Evolutionary conservation across 2,888 invertebrate species (phyloP).

Genomic region (Leucophora obtusa): DNA sequence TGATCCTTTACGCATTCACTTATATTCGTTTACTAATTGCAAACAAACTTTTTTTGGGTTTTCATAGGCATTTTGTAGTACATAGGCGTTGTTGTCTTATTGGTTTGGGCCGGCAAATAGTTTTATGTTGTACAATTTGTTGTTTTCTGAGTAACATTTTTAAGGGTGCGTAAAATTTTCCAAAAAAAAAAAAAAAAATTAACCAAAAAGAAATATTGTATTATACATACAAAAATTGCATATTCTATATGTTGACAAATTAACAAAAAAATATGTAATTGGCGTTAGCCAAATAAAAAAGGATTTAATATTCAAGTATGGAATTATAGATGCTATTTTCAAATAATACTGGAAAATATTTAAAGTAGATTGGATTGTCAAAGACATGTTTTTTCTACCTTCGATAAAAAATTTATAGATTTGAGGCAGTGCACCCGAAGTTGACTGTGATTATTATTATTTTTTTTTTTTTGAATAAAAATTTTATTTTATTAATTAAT

Average conservation of each 20-base stretch:
- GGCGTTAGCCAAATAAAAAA: conserved; percentile 37
- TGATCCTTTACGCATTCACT: conserved; percentile 58
- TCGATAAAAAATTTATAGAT: too few relatives aligned
- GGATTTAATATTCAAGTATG: too few relatives aligned
- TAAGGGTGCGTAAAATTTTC: conserved; percentile 55
- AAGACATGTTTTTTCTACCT: too few relatives aligned
- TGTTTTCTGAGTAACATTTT: conserved; percentile 40
- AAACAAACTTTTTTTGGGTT: conserved; percentile 40
- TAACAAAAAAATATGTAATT: conserved; percentile 16
- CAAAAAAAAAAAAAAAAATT: conserved; percentile 30
- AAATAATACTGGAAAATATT: too few relatives aligned
- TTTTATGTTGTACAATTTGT: conserved; percentile 18
- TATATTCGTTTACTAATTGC: conserved; percentile 51
- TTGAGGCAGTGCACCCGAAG: too few relatives aligned
- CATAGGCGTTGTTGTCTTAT: conserved; percentile 59
- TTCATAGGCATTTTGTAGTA: conserved; percentile 52
- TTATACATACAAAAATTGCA: background rate
- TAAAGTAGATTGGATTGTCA: too few relatives aligned
- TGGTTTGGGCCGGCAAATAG: conserved; percentile 58
- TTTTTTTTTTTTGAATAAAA: too few relatives aligned
- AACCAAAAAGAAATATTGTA: conserved; percentile 4
- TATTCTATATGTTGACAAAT: conserved; percentile 47
- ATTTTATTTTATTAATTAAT: too few relatives aligned
- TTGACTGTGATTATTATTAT: too few relatives aligned
- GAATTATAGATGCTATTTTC: too few relatives aligned